Conservation (phyloP, 2,797 vertebrate genomes). For the Syncerus caffer region DNA sequence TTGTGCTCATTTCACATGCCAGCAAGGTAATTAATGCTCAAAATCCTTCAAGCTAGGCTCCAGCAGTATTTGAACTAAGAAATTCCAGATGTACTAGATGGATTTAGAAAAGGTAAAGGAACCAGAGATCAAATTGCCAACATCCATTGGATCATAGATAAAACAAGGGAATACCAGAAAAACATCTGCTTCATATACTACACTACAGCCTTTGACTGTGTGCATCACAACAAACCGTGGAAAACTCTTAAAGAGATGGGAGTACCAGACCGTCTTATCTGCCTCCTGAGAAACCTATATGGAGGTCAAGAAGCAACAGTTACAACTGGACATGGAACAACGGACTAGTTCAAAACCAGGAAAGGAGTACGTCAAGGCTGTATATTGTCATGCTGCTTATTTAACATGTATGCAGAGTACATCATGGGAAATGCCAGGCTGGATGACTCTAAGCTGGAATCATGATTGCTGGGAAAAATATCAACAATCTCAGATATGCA, state of each 20-base stretch:
- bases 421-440: background rate
- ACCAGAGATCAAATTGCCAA: background rate
- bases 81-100: background rate
- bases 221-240: background rate
- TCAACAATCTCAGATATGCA: background rate
- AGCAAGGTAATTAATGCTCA: background rate
- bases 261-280: background rate
- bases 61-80: background rate
- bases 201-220: background rate
- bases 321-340: background rate
- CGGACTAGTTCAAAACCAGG: rapidly evolving
- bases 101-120: background rate
- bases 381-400: background rate
- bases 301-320: background rate
- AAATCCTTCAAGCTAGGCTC: background rate
- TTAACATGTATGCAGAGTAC: background rate
- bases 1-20: background rate
- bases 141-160: background rate
- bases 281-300: background rate
- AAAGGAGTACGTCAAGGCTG: background rate
- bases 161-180: background rate
- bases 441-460: background rate
- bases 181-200: background rate
- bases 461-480: background rate
- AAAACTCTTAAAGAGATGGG: background rate